phyloP scores from a whole-genome alignment of 1,140 invertebrate species.

The Acromyrmex charruanus region DNA sequence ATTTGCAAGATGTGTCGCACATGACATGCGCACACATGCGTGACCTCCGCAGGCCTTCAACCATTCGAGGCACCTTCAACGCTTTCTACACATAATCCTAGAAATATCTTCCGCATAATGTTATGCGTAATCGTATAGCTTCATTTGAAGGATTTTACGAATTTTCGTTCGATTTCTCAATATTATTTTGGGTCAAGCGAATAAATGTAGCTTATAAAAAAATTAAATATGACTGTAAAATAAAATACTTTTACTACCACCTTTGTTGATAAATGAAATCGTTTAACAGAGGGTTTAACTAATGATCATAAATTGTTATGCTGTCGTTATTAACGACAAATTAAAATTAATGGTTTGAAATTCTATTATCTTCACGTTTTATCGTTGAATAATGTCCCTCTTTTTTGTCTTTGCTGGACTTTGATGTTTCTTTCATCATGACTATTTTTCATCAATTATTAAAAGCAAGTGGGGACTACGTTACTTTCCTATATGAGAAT shows the following conservation, averaged over 20 bases:
- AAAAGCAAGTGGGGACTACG: neutral
- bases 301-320: neutral
- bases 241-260: neutral
- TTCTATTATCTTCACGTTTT: neutral
- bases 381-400: neutral
- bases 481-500: neutral
- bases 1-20: neutral
- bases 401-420: neutral
- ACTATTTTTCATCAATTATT: neutral
- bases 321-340: neutral
- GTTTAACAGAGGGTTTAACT: neutral
- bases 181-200: neutral
- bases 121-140: conserved; percentile 41
- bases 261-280: neutral
- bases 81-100: conserved; percentile 78
- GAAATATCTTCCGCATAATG: conserved; percentile 55
- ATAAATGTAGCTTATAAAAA: neutral
- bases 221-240: neutral
- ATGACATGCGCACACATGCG: conserved; percentile 32
- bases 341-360: conserved; percentile 1
- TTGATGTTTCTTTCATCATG: neutral
- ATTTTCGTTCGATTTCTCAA: conserved; percentile 10
- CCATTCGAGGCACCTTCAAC: conserved; percentile 65
- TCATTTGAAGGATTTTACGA: neutral
- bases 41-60: conserved; percentile 27